These are phyloP conservation scores for Trypoxylus dichotomus DNA, from an alignment of 1,140 invertebrate species.

Conservation along the genomic window DNA sequence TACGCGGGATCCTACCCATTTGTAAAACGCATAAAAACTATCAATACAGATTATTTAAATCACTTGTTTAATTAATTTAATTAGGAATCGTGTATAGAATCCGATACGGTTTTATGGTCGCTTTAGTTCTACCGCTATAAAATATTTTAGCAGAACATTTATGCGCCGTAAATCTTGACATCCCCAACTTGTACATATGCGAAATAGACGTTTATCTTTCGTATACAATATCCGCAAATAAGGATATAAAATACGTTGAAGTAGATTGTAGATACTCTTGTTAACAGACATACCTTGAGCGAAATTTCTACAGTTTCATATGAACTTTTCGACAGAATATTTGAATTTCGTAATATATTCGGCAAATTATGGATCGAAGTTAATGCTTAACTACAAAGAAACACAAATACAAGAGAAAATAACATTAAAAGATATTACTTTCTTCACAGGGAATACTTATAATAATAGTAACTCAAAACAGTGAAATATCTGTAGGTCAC, in stretches of 20 bases:
- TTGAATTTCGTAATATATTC: no score
- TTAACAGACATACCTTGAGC: no score
- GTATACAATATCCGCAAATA: not conserved
- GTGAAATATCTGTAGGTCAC: no score
- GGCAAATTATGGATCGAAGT: no score
- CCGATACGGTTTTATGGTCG: not conserved
- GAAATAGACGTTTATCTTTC: not conserved
- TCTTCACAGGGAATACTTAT: no score
- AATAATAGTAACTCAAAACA: no score
- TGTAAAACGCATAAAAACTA: not conserved
- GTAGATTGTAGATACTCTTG: not conserved
- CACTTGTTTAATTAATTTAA: constrained; percentile 17
- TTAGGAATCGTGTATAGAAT: not conserved
- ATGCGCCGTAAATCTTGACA: not conserved
- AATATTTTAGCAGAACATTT: not conserved
- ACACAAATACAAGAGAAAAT: no score
- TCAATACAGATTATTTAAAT: not conserved
- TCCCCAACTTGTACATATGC: not conserved
- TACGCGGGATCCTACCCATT: not conserved
- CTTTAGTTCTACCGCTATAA: not conserved
- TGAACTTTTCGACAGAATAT: no score
- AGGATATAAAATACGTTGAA: not conserved
- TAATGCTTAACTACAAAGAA: no score
- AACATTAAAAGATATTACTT: no score
- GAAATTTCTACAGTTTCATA: no score